phyloP scores from a whole-genome alignment of 2,113 vertebrate genomes.

The Odontophorus gujanensis region DNA sequence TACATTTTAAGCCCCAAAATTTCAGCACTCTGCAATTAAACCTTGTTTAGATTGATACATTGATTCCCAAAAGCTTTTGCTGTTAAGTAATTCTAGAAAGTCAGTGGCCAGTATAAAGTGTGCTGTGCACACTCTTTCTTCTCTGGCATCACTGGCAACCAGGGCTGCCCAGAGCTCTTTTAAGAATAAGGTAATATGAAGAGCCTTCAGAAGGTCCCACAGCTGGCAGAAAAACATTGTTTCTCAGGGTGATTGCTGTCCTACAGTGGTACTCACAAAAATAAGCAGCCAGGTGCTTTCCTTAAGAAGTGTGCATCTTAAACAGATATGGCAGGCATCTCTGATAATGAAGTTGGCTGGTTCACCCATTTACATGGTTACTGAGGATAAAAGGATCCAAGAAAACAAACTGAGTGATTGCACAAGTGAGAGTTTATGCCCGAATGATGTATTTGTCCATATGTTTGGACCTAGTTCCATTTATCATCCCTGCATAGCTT shows the following conservation, averaged over 20 bases:
- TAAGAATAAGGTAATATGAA: neutral
- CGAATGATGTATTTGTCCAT: no score
- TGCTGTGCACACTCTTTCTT: neutral
- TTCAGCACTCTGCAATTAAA: neutral
- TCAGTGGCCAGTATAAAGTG: conserved; percentile 12
- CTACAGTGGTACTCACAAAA: neutral
- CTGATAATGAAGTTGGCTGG: neutral
- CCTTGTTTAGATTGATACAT: neutral
- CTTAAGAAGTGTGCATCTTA: neutral
- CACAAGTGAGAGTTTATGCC: accelerated
- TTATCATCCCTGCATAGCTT: neutral
- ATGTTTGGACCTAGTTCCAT: neutral
- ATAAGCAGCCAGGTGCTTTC: neutral
- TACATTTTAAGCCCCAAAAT: neutral
- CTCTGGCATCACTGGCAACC: neutral
- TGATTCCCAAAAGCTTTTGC: conserved; percentile 39
- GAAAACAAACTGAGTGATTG: neutral
- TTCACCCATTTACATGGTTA: neutral
- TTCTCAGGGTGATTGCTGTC: neutral
- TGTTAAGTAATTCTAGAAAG: conserved; percentile 57
- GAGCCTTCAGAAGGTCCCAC: neutral
- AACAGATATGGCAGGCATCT: neutral
- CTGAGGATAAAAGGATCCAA: neutral
- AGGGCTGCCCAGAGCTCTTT: neutral
- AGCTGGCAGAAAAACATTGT: neutral